phyloP scores from a whole-genome alignment of 2,888 invertebrate species.

The Habroteleia sp. region DNA sequence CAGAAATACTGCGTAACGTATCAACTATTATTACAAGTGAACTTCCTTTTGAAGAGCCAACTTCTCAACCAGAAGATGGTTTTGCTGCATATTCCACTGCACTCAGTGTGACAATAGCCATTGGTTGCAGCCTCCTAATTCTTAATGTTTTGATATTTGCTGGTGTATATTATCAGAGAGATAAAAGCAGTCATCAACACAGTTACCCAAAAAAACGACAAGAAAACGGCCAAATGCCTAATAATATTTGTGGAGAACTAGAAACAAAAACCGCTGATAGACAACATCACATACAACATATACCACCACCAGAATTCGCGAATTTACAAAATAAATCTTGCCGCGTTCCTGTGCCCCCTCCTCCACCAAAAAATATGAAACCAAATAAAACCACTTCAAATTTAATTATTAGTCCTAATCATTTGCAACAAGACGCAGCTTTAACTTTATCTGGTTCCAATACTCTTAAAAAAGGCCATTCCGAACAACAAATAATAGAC shows the following conservation, averaged over 20 bases:
- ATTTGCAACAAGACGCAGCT: conserved; percentile 88
- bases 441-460: conserved; percentile 87
- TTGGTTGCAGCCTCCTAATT: conserved; percentile 95
- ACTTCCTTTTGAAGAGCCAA: conserved; percentile 76
- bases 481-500: conserved; percentile 85
- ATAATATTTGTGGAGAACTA: conserved; percentile 92
- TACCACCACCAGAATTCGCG: conserved; percentile 92
- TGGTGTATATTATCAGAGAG: conserved; percentile 95
- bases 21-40: conserved; percentile 75
- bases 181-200: conserved; percentile 85
- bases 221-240: conserved; percentile 93
- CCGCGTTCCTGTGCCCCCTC: conserved; percentile 86
- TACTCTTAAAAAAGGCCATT: conserved; percentile 86
- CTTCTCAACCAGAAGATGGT: conserved; percentile 87
- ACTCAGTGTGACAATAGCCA: conserved; percentile 95
- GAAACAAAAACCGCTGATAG: conserved; percentile 87
- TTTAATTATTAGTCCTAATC: conserved; percentile 83
- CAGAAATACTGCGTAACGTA: conserved; percentile 68
- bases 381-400: conserved; percentile 81
- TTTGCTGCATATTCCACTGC: conserved; percentile 96
- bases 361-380: conserved; percentile 87
- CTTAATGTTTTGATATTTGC: conserved; percentile 96
- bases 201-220: conserved; percentile 85
- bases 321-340: conserved; percentile 86
- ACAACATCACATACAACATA: conserved; percentile 90